Conservation (phyloP, 2,888 invertebrate species). For the Aleiodes alternator region DNA sequence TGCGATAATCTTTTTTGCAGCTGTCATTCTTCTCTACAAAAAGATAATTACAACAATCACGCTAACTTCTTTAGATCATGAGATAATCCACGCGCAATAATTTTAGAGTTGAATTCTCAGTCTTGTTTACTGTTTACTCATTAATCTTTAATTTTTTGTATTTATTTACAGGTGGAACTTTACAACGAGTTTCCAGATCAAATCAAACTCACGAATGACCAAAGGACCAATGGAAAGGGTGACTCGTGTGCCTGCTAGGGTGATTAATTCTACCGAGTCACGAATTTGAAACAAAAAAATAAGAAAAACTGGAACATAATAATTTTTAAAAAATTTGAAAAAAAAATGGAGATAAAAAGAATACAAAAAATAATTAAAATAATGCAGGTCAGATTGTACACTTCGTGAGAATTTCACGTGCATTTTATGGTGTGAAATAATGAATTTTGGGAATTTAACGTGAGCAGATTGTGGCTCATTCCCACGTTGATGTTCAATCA, state of each 20-base stretch:
- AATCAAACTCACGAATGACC: slow-evolving; percentile 89
- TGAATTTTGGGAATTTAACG: neutral
- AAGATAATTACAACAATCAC: no score
- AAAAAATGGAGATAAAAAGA: slow-evolving; percentile 30
- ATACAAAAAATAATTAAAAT: slow-evolving; percentile 20
- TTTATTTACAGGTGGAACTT: slow-evolving; percentile 82
- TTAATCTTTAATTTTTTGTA: neutral
- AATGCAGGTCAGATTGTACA: slow-evolving; percentile 51
- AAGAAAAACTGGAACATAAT: slow-evolving; percentile 26
- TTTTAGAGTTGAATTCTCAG: no score
- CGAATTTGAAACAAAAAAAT: slow-evolving; percentile 52
- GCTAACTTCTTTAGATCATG: no score
- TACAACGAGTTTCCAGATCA: slow-evolving; percentile 99
- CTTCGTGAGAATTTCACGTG: slow-evolving; percentile 49
- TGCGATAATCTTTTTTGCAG: no score
- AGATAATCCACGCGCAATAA: no score
- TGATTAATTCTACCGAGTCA: slow-evolving; percentile 15
- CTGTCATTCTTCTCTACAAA: no score
- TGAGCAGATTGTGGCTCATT: no score
- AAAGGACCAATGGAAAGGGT: slow-evolving; percentile 83
- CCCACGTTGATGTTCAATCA: no score
- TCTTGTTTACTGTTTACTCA: neutral
- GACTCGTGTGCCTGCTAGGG: slow-evolving; percentile 87
- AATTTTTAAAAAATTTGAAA: slow-evolving; percentile 35
- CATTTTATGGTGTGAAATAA: slow-evolving; percentile 34